Conservation (phyloP, 1,140 invertebrate genomes). For the Ceratina australensis region DNA sequence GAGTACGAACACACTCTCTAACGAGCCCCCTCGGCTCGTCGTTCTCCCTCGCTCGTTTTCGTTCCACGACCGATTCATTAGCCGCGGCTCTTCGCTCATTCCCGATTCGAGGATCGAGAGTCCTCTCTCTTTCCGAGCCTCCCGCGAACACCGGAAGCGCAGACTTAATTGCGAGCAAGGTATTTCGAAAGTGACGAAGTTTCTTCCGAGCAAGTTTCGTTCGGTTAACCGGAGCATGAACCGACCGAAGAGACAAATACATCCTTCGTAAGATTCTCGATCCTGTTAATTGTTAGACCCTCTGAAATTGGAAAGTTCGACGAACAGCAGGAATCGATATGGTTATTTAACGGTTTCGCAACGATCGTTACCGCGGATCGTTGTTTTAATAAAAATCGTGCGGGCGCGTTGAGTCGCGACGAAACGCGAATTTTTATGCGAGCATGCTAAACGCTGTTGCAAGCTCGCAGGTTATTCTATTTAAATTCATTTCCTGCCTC, state of each 20-base stretch:
- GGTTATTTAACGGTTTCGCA: conserved; percentile 33
- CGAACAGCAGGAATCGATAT: too few relatives aligned
- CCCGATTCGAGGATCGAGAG: conserved; percentile 17
- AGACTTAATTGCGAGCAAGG: neutral
- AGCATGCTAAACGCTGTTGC: neutral
- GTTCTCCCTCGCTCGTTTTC: conserved; percentile 71
- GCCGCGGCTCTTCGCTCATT: conserved; percentile 23
- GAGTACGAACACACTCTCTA: conserved; percentile 79
- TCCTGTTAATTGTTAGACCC: too few relatives aligned
- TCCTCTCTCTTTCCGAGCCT: conserved; percentile 56
- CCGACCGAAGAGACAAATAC: conserved; percentile 10
- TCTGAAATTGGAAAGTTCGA: too few relatives aligned
- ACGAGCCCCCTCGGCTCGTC: conserved; percentile 73
- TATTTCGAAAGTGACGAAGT: conserved; percentile 39
- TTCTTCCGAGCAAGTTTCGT: conserved; percentile 17
- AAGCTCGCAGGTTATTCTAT: neutral
- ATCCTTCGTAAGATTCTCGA: neutral
- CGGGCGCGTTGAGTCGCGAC: neutral
- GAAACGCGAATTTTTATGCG: neutral
- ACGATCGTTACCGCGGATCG: neutral
- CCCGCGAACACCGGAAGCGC: conserved; percentile 21
- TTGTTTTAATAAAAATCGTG: neutral
- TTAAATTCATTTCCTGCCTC: neutral
- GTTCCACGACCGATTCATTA: conserved; percentile 72
- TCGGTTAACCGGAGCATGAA: neutral